Percentiles rank a stretch among this genome's conserved stretches.
Conservation (phyloP, 2,113 vertebrate species). For the Perca schrenkii region DNA sequence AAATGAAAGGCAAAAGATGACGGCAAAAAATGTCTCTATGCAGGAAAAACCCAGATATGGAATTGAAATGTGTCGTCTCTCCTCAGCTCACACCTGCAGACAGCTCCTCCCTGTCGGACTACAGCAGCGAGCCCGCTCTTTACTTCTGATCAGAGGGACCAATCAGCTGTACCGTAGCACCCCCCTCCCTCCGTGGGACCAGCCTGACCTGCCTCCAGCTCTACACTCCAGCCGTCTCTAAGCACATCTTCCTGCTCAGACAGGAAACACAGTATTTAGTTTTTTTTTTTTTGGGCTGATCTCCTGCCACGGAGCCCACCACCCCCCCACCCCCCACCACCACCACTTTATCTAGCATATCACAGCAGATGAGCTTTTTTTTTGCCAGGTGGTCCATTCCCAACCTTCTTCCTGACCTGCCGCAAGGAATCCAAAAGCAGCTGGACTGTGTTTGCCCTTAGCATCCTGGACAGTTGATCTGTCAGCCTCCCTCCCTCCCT, state of each 20-base stretch:
- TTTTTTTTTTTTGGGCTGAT: slow-evolving; percentile 10
- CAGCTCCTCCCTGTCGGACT: slow-evolving; percentile 90
- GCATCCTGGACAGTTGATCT: slow-evolving; percentile 57
- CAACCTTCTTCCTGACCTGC: not conserved
- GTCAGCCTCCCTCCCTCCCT: slow-evolving; percentile 30
- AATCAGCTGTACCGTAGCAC: slow-evolving; percentile 64
- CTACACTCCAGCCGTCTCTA: slow-evolving; percentile 51
- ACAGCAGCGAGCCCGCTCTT: slow-evolving; percentile 96
- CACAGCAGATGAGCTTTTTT: not conserved
- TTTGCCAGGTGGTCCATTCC: not conserved
- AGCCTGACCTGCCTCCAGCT: slow-evolving; percentile 40
- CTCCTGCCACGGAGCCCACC: slow-evolving; percentile 55
- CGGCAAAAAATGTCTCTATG: too few species aligned
- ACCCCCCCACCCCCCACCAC: slow-evolving; percentile 19
- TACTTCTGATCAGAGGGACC: slow-evolving; percentile 88
- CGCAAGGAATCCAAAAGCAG: slow-evolving; percentile 64
- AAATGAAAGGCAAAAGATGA: too few species aligned
- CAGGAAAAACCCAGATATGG: too few species aligned
- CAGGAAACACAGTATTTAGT: slow-evolving; percentile 15
- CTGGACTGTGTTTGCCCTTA: slow-evolving; percentile 67
- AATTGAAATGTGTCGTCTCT: not conserved
- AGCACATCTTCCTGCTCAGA: slow-evolving; percentile 59
- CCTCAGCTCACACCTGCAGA: slow-evolving; percentile 93
- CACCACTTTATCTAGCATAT: slow-evolving; percentile 14
- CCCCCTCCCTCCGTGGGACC: slow-evolving; percentile 27